Evolutionary conservation across 2,888 invertebrate genomes (phyloP), one percentile per base, ranked within the genome.

Genomic region (Anodontia alba): DNA sequence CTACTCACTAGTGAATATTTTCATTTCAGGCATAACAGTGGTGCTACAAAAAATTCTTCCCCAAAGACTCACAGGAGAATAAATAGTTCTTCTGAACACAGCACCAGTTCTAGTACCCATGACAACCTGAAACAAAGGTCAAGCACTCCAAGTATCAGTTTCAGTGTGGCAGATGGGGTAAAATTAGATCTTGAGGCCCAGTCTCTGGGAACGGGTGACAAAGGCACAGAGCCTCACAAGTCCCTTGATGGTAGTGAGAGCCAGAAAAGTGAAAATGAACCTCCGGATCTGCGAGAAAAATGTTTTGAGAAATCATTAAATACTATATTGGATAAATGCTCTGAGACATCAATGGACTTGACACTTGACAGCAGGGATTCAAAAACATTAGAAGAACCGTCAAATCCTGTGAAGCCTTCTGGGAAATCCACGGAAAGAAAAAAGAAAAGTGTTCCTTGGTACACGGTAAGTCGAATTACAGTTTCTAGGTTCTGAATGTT

Each of bases 361-460:
- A 89, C 81, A 68, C 72, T 88, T 20, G 90, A 89, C 70, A 79
- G 73, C 43, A 71, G 70, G 69, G 90, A 80, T 57, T 83, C 84
- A 12, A 77, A 83, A n/a, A 62, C 74, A 7, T 26, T 62, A 8
- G 62, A 62, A 33, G 62, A 62, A 17, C 1, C 62, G 31, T 12
- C n/a, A 1, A 62, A 7, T 31, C 62, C 62, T 8, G 62, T 62
- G 12, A 73, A 76, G 17, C 38, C 38, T 5, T 54, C 82, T 1
- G 66, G 75, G 38, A 84, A 81, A 71, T 70, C 75, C 15, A 75
- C 42, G 26, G 91, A 90, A 57, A 92, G 92, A 81, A 93, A 93
- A 85, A 93, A 92, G 89, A 92, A 92, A 78, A 88, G 86, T 62
- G 81, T 88, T 7, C 89, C 92, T 2, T 93, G 93, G 93, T 93